A percentile compares a stretch with the other conserved stretches of the same genome.
These are phyloP conservation scores for Camponotus vicinus DNA, from an alignment of 1,140 invertebrate genomes.

Conservation along the genomic window DNA sequence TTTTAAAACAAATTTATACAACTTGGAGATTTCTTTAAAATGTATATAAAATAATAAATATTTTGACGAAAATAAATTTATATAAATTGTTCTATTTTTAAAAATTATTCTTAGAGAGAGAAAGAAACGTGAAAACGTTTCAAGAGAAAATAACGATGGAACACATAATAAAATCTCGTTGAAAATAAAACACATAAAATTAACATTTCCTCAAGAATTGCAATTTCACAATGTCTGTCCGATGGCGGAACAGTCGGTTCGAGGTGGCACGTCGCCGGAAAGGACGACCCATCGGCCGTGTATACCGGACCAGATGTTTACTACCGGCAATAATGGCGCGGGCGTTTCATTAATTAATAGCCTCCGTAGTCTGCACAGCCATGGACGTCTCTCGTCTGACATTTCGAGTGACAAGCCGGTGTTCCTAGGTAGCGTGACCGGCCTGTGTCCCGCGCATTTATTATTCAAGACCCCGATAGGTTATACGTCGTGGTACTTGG, in stretches of 20 bases:
- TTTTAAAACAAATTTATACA: neutral
- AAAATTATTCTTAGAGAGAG: neutral
- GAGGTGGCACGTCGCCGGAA: slow-evolving; percentile 55
- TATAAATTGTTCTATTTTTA: neutral
- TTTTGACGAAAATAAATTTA: slow-evolving; percentile 4
- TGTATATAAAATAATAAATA: neutral
- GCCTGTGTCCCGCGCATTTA: slow-evolving; percentile 81
- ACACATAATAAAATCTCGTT: neutral
- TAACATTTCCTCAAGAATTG: neutral
- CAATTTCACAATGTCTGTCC: slow-evolving; percentile 40
- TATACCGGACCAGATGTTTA: slow-evolving; percentile 65
- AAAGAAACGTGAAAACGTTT: neutral
- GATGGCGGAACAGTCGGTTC: slow-evolving; percentile 1
- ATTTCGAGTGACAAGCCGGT: slow-evolving; percentile 85
- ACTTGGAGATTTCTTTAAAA: neutral
- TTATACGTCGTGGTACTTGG: slow-evolving; percentile 81
- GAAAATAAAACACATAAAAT: neutral
- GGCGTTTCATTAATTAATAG: slow-evolving; percentile 85
- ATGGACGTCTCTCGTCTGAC: slow-evolving; percentile 81
- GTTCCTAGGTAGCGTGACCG: slow-evolving; percentile 84
- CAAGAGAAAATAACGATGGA: neutral
- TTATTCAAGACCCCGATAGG: slow-evolving; percentile 85
- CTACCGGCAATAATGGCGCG: slow-evolving; percentile 69
- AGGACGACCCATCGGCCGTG: slow-evolving; percentile 61
- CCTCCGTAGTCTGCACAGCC: slow-evolving; percentile 74